These are phyloP conservation scores for Bursaphelenchus okinawaensis DNA, from an alignment of 2,888 invertebrate genomes.

Conservation along the genomic window DNA sequence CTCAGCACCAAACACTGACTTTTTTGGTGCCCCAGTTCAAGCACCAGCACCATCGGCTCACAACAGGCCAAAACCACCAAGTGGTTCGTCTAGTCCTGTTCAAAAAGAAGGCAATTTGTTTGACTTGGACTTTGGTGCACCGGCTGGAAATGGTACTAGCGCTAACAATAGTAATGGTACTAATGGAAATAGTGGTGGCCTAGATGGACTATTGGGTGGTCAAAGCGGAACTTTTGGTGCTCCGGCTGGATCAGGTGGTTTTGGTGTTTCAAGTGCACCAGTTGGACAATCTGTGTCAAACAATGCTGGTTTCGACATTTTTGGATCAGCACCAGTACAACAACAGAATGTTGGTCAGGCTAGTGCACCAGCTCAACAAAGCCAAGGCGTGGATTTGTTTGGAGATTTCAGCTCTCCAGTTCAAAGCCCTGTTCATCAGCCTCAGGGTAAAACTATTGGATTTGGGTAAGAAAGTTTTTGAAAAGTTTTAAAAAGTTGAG, in stretches of 20 bases:
- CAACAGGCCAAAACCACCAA: background rate
- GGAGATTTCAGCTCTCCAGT: constrained; percentile 4
- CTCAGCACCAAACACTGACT: background rate
- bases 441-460: background rate
- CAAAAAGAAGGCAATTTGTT: constrained; percentile 15
- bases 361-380: background rate
- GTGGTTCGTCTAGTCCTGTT: background rate
- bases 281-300: too few species aligned
- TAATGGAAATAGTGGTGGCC: too few species aligned
- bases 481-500: too few species aligned
- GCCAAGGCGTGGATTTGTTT: background rate
- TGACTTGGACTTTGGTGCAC: constrained; percentile 11
- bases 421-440: constrained; percentile 1
- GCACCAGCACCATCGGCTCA: constrained; percentile 1
- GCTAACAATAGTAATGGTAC: too few species aligned
- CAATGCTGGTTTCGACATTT: background rate
- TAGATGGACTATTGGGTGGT: too few species aligned
- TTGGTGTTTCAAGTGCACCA: background rate
- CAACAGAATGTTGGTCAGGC: too few species aligned
- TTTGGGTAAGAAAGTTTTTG: background rate
- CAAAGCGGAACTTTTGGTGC: too few species aligned
- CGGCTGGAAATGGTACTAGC: too few species aligned
- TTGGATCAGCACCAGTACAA: background rate
- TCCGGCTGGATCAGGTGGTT: background rate
- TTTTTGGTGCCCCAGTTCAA: background rate